Evolutionary conservation across 2,113 vertebrate genomes (phyloP).

Genomic region (Petromus typicus): DNA sequence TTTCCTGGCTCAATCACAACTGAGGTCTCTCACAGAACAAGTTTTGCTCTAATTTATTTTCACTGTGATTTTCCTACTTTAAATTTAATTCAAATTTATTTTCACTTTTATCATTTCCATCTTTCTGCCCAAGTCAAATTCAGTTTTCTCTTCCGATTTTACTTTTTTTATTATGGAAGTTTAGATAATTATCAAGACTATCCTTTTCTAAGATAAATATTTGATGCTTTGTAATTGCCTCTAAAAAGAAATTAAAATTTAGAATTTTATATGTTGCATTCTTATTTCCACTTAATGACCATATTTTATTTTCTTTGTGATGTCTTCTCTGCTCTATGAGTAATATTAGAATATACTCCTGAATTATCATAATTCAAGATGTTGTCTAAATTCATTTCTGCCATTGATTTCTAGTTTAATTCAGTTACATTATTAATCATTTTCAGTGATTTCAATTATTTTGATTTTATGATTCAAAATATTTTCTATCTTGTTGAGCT

Average conservation of each 20-base stretch:
- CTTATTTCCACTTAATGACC: background rate
- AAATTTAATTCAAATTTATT: background rate
- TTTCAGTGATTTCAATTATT: background rate
- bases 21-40: background rate
- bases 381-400: background rate
- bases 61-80: background rate
- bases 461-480: background rate
- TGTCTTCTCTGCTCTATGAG: background rate
- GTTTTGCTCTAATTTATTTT: background rate
- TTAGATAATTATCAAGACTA: background rate
- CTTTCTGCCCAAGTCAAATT: background rate
- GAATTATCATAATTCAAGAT: background rate
- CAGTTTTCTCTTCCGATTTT: background rate
- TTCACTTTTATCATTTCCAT: background rate
- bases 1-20: background rate
- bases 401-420: background rate
- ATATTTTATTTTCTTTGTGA: background rate
- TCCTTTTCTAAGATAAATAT: background rate
- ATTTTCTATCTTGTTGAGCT: background rate
- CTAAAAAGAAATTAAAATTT: background rate
- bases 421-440: background rate
- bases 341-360: background rate
- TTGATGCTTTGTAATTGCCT: background rate
- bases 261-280: background rate
- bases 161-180: background rate